A percentile compares a stretch with the other conserved stretches of the same genome.
Evolutionary conservation across 2,888 invertebrate genomes (phyloP).

Genomic region (Macaria liturata): DNA sequence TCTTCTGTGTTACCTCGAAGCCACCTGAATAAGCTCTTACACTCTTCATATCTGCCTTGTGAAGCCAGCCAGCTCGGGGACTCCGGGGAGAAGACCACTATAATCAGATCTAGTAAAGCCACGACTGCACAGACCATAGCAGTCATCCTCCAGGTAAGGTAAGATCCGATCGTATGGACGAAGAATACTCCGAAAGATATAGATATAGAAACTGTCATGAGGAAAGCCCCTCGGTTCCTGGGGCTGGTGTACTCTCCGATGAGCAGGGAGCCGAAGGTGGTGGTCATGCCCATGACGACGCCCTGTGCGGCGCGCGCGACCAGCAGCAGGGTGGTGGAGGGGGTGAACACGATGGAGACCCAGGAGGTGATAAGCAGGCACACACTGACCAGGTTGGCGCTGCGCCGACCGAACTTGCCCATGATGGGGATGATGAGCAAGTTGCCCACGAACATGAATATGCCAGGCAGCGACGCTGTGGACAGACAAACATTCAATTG

Average conservation of each 20-base stretch:
- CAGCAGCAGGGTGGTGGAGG: conserved; percentile 53
- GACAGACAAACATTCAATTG: no score
- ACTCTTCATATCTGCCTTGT: conserved; percentile 78
- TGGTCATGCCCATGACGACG: conserved; percentile 76
- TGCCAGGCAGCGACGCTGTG: conserved; percentile 51
- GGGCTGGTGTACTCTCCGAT: conserved; percentile 83
- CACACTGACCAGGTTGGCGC: conserved; percentile 66
- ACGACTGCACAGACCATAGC: conserved; percentile 74
- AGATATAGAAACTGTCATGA: conserved; percentile 83
- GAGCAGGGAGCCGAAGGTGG: conserved; percentile 72
- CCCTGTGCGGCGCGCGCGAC: conserved; percentile 67
- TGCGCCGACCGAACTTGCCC: conserved; percentile 76
- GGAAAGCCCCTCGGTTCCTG: conserved; percentile 82
- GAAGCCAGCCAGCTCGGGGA: conserved; percentile 86
- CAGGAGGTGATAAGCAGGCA: conserved; percentile 75
- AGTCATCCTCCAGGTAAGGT: conserved; percentile 78
- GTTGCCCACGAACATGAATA: conserved; percentile 50
- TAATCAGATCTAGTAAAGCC: conserved; percentile 68
- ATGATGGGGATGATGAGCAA: conserved; percentile 57
- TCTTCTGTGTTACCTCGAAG: conserved; percentile 75
- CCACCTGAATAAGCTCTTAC: conserved; percentile 80
- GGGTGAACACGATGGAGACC: conserved; percentile 63
- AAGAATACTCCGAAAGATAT: conserved; percentile 83
- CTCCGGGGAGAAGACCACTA: conserved; percentile 78
- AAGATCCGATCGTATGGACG: conserved; percentile 84